Evolutionary conservation across 30 jellyfish, hydroid and myxozoan genomes (phyloP), one percentile per base, ranked within the genome.

Genomic region (Cassiopea andromeda): DNA sequence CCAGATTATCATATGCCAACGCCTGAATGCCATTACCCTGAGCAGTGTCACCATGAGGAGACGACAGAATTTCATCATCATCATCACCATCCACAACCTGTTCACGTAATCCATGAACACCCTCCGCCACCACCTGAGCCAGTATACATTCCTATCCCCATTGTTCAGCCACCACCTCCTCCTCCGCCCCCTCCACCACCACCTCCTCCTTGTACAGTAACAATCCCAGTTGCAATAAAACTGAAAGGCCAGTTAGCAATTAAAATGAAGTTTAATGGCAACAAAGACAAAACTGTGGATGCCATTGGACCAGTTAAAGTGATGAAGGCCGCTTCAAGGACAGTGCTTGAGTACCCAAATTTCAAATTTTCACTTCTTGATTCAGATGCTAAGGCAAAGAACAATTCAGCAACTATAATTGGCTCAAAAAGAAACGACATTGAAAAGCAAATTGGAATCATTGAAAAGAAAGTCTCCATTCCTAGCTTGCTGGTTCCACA

Each of bases 131-230:
- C 95, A 27, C 97, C 97, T 15, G 97, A 92, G 48, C 94, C 97
- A 44, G 94, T 83, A 4, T 78, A 85, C 27, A 84, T 89, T 82
- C 93, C 94, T 1, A 84, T 86, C 1, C 97, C 97, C 1, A 83
- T 85, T 49, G 91, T 84, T 1, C 88, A 77, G 75, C 89, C 91
- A 47, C 97, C 98, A 1, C 97, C 96, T 2, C 97, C 97, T 1
- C 96, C 96, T 2, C 94, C 98, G 17, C 97, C 98, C 5, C 98
- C 98, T 7, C 98, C 98, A 61, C 98, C 98, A 5, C 99, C 99
- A 8, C 99, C 99, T 1, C 99, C 99, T 4, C 99, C 99, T 1
- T 96, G 99, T 81, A 91, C 97, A 17, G 99, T 96, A 6, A 98
- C 96, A 17, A 96, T 96, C 17, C 99, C 99, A 14, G 98, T 96